Evolutionary conservation across 2,797 vertebrate species (phyloP).

Genomic region (Hyperoplus immaculatus): DNA sequence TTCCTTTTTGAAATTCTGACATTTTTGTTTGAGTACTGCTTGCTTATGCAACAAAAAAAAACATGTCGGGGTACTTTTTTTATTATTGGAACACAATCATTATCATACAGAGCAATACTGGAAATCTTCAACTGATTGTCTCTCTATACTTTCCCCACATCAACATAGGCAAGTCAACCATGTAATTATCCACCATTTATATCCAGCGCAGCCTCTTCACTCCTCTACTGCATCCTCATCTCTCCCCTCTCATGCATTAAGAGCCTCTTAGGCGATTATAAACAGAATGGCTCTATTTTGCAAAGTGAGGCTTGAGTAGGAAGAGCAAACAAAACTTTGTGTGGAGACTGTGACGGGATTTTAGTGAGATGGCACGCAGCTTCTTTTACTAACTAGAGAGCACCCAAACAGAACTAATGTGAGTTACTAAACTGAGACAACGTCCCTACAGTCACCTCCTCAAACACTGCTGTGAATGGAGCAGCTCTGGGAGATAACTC

Average conservation of each 20-base stretch:
- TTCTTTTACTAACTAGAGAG: conserved; percentile 36
- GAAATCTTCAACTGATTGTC: background rate
- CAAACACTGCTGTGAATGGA: conserved; percentile 13
- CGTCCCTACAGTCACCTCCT: conserved; percentile 51
- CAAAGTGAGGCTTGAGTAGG: conserved; percentile 35
- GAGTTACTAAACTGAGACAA: conserved; percentile 46
- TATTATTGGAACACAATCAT: background rate
- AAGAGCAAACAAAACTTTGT: conserved; percentile 29
- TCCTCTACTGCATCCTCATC: conserved; percentile 7
- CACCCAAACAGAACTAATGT: conserved; percentile 54
- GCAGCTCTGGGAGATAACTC: conserved; percentile 14
- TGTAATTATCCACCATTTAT: conserved; percentile 63
- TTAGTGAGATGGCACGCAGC: conserved; percentile 19
- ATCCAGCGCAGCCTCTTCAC: conserved; percentile 41
- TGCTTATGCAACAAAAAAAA: background rate
- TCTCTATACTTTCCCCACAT: conserved; percentile 41
- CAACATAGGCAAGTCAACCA: conserved; percentile 22
- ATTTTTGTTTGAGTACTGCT: background rate
- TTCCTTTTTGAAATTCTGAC: background rate
- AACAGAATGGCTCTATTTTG: conserved; percentile 32
- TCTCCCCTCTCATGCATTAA: conserved; percentile 16
- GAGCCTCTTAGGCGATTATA: conserved; percentile 33
- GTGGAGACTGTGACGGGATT: conserved; percentile 14
- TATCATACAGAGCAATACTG: background rate
- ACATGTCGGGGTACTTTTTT: background rate